phyloP scores from a whole-genome alignment of 2,797 vertebrate species.

The Manis pentadactyla region DNA sequence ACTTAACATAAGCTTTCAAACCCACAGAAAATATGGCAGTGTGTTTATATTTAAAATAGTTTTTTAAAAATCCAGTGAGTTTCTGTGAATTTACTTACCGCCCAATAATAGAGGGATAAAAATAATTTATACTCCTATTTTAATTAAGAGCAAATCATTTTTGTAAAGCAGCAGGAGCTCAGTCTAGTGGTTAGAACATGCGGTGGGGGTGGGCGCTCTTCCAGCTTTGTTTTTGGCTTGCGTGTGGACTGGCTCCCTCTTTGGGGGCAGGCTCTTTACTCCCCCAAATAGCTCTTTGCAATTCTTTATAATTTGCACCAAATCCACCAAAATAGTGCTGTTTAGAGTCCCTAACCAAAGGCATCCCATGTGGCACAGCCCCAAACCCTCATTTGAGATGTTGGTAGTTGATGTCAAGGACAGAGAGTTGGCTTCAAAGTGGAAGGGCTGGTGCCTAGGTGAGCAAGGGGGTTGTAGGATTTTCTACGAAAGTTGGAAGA shows the following conservation, averaged over 20 bases:
- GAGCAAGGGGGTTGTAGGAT: neutral
- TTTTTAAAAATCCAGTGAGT: conserved; percentile 83
- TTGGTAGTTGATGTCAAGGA: neutral
- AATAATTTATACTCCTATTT: conserved; percentile 85
- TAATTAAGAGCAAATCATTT: conserved; percentile 82
- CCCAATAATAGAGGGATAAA: conserved; percentile 83
- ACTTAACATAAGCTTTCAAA: conserved; percentile 90
- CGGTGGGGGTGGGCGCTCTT: conserved; percentile 47
- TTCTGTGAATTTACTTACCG: conserved; percentile 84
- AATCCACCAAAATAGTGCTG: neutral
- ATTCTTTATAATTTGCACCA: neutral
- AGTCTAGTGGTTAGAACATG: conserved; percentile 79
- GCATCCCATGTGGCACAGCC: neutral
- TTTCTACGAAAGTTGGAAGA: neutral
- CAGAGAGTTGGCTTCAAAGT: neutral
- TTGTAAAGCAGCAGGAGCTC: conserved; percentile 72
- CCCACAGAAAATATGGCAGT: conserved; percentile 90
- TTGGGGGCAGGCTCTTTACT: neutral
- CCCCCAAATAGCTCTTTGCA: neutral
- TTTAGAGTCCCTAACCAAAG: neutral
- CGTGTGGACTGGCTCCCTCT: neutral
- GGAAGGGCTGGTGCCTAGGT: neutral
- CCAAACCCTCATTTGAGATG: neutral
- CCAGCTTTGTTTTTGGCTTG: conserved; percentile 44
- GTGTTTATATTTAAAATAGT: conserved; percentile 87